Evolutionary conservation across 2,113 vertebrate genomes (phyloP).

Genomic region (Vulpes ferrilata): DNA sequence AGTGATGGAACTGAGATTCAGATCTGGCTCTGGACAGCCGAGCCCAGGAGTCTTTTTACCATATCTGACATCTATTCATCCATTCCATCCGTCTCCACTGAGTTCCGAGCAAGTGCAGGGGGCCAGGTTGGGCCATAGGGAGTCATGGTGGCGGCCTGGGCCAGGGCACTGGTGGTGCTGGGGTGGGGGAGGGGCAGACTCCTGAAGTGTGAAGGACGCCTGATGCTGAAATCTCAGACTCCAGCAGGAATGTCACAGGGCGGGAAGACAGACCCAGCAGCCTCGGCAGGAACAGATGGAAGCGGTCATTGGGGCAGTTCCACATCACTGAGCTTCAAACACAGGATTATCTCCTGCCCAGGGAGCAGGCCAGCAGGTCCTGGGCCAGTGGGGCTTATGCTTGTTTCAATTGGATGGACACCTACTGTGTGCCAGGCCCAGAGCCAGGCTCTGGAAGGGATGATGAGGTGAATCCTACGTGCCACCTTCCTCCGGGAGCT

Average conservation of each 20-base stretch:
- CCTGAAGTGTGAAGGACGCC: constrained; percentile 43
- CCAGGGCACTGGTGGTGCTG: not conserved
- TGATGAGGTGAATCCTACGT: not conserved
- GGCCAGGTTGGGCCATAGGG: not conserved
- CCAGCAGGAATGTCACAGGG: not conserved
- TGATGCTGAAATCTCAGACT: constrained; percentile 19
- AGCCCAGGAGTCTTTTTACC: not conserved
- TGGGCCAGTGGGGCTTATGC: not conserved
- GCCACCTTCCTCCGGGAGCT: not conserved
- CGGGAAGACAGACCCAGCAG: not conserved
- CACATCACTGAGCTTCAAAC: constrained; percentile 73
- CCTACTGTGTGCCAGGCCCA: constrained; percentile 33
- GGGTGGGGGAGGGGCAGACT: not conserved
- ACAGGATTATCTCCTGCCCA: constrained; percentile 69
- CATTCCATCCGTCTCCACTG: constrained; percentile 49
- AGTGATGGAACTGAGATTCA: constrained; percentile 12
- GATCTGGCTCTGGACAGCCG: not conserved
- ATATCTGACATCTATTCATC: constrained; percentile 70
- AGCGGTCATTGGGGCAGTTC: constrained; percentile 67
- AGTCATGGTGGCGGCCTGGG: not conserved
- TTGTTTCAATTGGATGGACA: not conserved
- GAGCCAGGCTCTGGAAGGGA: constrained; percentile 34
- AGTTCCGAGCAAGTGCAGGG: not conserved
- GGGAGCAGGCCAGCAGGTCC: constrained; percentile 48
- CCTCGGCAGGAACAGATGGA: constrained; percentile 77